phyloP scores from a whole-genome alignment of 2,888 invertebrate genomes.

The Blastobasis lacticolella region DNA sequence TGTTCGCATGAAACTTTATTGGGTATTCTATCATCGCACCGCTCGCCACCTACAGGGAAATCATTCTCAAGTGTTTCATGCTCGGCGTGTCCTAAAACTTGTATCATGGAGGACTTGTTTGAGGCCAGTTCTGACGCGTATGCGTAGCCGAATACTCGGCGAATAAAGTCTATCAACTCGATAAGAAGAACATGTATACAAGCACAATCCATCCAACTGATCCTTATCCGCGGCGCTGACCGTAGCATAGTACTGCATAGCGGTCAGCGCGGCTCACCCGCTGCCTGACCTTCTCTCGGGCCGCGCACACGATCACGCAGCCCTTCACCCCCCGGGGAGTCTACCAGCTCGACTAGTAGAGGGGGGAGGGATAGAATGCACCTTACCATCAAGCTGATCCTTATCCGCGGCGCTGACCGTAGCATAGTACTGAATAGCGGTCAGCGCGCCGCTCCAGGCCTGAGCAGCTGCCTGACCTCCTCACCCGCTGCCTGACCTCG shows the following conservation, averaged over 20 bases:
- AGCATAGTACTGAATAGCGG: conserved; percentile 99
- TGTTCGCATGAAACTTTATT: no score
- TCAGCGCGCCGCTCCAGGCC: conserved; percentile 95
- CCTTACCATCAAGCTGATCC: conserved; percentile 75
- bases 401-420: conserved; percentile 91
- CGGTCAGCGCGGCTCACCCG: conserved; percentile 92
- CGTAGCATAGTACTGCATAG: conserved; percentile 99
- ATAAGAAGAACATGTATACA: no score
- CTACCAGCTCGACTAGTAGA: neutral
- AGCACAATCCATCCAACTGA: conserved; percentile 76
- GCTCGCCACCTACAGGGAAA: no score
- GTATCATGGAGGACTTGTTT: no score
- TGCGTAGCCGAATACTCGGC: no score
- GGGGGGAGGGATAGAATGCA: neutral
- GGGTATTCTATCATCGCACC: no score
- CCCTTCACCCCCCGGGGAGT: conserved; percentile 66
- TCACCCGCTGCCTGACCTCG: conserved; percentile 94
- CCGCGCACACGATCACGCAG: conserved; percentile 97
- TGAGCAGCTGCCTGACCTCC: conserved; percentile 90
- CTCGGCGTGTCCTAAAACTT: no score
- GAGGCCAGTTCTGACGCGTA: no score
- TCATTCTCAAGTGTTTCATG: no score
- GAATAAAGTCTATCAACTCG: no score
- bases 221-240: conserved; percentile 88
- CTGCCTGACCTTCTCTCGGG: conserved; percentile 95